phyloP scores from a whole-genome alignment of 2,113 vertebrate genomes.

The Mirza zaza region DNA sequence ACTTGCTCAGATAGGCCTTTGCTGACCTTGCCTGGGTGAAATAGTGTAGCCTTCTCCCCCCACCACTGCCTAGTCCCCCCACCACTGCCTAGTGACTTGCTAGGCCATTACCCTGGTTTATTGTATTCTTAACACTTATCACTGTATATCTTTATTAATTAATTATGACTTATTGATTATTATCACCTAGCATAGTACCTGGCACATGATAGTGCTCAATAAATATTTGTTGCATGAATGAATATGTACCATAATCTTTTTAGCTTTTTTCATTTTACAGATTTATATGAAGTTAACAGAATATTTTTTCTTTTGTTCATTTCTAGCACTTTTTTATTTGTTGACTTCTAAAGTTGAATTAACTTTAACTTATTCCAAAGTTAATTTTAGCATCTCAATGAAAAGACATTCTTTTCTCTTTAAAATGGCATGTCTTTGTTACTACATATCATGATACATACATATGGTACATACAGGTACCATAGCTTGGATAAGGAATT shows the following conservation, averaged over 20 bases:
- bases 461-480: not conserved
- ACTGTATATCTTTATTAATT: not conserved
- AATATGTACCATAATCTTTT: slow-evolving; percentile 22
- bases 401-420: slow-evolving; percentile 17
- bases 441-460: not conserved
- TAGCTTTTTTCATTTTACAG: not conserved
- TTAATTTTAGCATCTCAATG: slow-evolving; percentile 51
- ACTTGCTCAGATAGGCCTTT: not conserved
- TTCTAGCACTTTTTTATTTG: slow-evolving; percentile 24
- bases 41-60: not conserved
- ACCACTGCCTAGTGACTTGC: not conserved
- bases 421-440: not conserved
- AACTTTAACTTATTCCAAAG: not conserved
- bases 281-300: not conserved
- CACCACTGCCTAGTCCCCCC: no score
- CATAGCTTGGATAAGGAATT: not conserved
- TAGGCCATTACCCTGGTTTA: not conserved
- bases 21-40: not conserved
- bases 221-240: not conserved
- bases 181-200: not conserved
- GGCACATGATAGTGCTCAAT: not conserved
- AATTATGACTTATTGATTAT: not conserved
- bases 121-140: not conserved
- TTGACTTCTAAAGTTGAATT: slow-evolving; percentile 23
- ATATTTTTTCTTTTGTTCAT: not conserved